phyloP scores from a whole-genome alignment of 2,888 invertebrate species.

The Lissocephala sabroskyi region DNA sequence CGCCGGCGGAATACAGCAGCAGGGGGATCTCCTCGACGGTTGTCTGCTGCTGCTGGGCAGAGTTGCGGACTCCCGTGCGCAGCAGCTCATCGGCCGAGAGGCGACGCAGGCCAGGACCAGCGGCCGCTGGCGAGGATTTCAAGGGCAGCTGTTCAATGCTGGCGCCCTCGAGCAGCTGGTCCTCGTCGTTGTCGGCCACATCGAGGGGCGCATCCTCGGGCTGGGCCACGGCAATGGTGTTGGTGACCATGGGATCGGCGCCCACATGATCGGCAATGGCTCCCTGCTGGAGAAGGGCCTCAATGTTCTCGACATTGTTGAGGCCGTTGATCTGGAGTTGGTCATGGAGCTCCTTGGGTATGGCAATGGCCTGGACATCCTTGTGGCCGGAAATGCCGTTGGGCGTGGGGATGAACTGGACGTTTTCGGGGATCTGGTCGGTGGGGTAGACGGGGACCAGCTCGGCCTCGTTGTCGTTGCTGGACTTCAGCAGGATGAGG shows the following conservation, averaged over 20 bases:
- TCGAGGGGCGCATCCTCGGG: conserved; percentile 55
- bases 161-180: conserved; percentile 46
- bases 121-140: conserved; percentile 4
- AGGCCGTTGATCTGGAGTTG: conserved; percentile 59
- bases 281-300: conserved; percentile 49
- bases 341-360: conserved; percentile 64
- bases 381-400: conserved; percentile 65
- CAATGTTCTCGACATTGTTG: conserved; percentile 58
- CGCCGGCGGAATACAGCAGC: conserved; percentile 61
- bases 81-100: conserved; percentile 43
- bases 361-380: conserved; percentile 67
- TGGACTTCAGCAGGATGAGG: conserved; percentile 58
- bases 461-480: conserved; percentile 65
- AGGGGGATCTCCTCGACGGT: conserved; percentile 63
- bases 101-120: conserved; percentile 36
- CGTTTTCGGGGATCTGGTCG: conserved; percentile 60
- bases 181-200: conserved; percentile 57
- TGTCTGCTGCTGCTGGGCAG: conserved; percentile 40
- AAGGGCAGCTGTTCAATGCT: conserved; percentile 8
- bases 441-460: conserved; percentile 68
- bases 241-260: conserved; percentile 23
- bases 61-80: conserved; percentile 38
- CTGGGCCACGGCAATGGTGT: conserved; percentile 48
- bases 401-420: conserved; percentile 66
- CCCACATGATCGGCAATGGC: conserved; percentile 29